These are phyloP conservation scores for Nothobranchius kuhntae DNA, from an alignment of 2,113 vertebrate species.

Conservation along the genomic window DNA sequence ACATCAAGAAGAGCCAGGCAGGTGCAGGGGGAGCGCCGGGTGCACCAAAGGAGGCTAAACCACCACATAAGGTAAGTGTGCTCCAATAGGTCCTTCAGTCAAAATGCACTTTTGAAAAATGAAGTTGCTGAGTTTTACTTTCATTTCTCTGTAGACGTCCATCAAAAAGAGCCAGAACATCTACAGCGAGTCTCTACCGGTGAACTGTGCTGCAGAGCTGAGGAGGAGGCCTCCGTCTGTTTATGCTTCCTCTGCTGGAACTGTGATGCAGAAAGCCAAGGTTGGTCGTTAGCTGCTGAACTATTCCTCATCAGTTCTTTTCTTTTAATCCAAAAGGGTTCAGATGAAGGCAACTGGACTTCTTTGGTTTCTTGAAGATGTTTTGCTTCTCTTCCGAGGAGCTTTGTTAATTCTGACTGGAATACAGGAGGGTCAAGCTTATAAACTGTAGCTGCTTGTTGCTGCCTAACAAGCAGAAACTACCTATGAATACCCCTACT, in stretches of 20 bases:
- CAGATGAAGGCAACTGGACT: slow-evolving; percentile 1
- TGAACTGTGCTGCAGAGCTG: slow-evolving; percentile 90
- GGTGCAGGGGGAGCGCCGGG: slow-evolving; percentile 88
- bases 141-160: slow-evolving; percentile 24
- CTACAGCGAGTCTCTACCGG: slow-evolving; percentile 83
- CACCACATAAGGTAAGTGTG: slow-evolving; percentile 75
- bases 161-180: slow-evolving; percentile 71
- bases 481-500: too few relatives aligned
- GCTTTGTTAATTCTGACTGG: too few relatives aligned
- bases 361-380: too few relatives aligned
- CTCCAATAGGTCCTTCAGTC: background rate
- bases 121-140: background rate
- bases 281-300: slow-evolving; percentile 59
- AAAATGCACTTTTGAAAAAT: background rate
- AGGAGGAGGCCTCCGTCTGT: slow-evolving; percentile 88
- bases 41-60: slow-evolving; percentile 76
- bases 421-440: too few relatives aligned
- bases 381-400: too few relatives aligned
- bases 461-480: too few relatives aligned
- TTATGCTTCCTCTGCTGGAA: slow-evolving; percentile 83
- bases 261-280: slow-evolving; percentile 95
- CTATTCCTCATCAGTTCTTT: slow-evolving; percentile 1
- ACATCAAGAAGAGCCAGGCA: slow-evolving; percentile 88
- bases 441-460: too few relatives aligned
- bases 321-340: background rate